Base-by-base conservation (phyloP, 2,888 invertebrate species). In the Drosophila meridiana region DNA sequence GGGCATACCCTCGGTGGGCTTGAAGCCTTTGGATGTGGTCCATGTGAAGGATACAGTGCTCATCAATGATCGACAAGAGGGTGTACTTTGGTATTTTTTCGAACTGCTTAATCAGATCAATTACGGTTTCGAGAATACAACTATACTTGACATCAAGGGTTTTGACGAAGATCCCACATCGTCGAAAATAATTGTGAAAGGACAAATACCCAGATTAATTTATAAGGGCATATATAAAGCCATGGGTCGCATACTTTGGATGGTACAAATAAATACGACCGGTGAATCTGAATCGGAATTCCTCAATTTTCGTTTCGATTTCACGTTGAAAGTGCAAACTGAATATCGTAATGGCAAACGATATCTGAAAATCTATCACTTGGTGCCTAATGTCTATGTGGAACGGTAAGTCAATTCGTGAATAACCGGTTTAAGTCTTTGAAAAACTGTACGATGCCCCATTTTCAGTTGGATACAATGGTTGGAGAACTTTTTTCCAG, bases 101-200 rank as follows among this genome's bases (percentile, higher is more conserved):
- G 26, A 86, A 2, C 61, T 89, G 11, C 2, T 73, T n/a, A 71
- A 89, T 52, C 87, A 87, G 57, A 71, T 76, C 0, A 87, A 83
- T 55, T 79, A 72, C 42, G 85, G 89, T 1, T 89, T 89, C n/a
- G 87, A 85, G 50, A 89, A 89, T 47, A 77, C 82, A 52, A 85
- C 89, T 0, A 83, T 88, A 38, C 83, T 83, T 26, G 66, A 81
- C 9, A 76, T 88, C 2, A 36, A 36, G 8, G 85, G 85, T 6
- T 88, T 85, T 43, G 81, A 76, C 30, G 53, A 71, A 13, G 87
- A 85, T 62, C 87, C 87, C n/a, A 79, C 77, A 13, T 40, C 69
- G 0, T 62, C 68, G 13, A 79, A 72, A 28, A 77, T 85, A 9
- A 79, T 73, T 48, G 56, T 85, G 0, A 73, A 76, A 42, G 89